These are phyloP conservation scores for Lathamus discolor DNA, from an alignment of 2,113 vertebrate genomes.

Conservation along the genomic window DNA sequence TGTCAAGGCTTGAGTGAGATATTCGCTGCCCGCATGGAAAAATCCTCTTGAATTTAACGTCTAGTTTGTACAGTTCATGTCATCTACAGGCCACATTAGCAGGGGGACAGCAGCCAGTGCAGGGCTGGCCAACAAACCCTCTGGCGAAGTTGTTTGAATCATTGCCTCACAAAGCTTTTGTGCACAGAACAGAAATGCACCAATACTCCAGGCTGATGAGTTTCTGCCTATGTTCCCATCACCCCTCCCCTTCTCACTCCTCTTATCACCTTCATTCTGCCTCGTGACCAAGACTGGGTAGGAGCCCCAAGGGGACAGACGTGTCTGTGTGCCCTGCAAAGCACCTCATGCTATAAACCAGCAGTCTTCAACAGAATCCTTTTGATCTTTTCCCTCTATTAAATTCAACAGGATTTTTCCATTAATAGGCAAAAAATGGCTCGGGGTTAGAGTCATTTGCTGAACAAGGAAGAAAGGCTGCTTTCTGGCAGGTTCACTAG, in stretches of 20 bases:
- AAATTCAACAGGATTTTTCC: constrained; percentile 55
- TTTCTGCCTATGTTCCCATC: neutral
- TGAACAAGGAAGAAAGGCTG: neutral
- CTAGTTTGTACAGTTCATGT: neutral
- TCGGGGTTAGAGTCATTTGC: neutral
- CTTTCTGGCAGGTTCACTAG: neutral
- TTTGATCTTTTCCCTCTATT: neutral
- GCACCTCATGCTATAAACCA: neutral
- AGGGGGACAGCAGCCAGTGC: neutral
- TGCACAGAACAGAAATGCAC: neutral
- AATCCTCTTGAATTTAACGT: neutral
- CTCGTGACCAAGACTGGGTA: rapidly evolving
- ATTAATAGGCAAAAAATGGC: neutral
- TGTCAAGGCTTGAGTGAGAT: neutral
- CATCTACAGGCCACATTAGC: neutral
- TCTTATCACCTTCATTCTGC: neutral
- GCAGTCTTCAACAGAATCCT: neutral
- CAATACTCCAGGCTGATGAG: neutral
- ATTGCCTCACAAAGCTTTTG: neutral
- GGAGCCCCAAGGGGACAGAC: neutral
- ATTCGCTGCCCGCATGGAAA: constrained; percentile 29
- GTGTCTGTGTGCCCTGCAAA: neutral
- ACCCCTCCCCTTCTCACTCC: neutral
- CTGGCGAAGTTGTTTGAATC: neutral
- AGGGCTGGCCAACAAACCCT: neutral